Conservation (phyloP, 2,888 invertebrate species). For the Neoscelio sp. region DNA sequence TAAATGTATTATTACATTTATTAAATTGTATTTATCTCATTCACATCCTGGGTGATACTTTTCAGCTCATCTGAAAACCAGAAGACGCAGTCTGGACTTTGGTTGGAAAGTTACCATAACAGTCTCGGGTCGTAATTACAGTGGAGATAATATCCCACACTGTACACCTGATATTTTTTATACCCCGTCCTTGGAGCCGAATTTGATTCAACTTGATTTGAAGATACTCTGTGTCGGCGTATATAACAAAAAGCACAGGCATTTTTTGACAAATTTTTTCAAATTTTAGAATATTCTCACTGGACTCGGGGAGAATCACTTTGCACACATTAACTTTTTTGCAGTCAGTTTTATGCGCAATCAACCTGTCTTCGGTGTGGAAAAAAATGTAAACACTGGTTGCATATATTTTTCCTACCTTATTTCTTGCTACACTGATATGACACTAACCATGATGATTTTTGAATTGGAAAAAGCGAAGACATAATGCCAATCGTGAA, state of each 20-base stretch:
- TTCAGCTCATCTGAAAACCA: conserved; percentile 8
- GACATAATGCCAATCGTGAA: too few relatives aligned
- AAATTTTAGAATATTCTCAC: neutral
- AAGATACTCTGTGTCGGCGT: neutral
- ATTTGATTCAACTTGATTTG: neutral
- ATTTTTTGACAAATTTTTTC: neutral
- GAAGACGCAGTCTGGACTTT: neutral
- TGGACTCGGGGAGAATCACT: neutral
- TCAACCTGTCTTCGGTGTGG: neutral
- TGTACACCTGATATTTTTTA: neutral
- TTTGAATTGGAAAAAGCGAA: too few relatives aligned
- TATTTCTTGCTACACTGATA: neutral
- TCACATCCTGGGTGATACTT: neutral
- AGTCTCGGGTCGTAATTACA: neutral
- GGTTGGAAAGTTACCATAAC: neutral
- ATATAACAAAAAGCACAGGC: neutral
- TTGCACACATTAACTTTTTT: neutral
- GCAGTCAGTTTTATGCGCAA: neutral
- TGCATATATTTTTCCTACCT: neutral
- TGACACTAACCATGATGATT: neutral
- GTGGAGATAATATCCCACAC: neutral
- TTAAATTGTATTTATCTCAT: neutral
- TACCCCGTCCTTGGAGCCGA: neutral
- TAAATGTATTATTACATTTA: too few relatives aligned
- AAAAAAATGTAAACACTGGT: neutral